Conservation (phyloP, 2,888 invertebrate genomes). For the Agapostemon virescens region DNA sequence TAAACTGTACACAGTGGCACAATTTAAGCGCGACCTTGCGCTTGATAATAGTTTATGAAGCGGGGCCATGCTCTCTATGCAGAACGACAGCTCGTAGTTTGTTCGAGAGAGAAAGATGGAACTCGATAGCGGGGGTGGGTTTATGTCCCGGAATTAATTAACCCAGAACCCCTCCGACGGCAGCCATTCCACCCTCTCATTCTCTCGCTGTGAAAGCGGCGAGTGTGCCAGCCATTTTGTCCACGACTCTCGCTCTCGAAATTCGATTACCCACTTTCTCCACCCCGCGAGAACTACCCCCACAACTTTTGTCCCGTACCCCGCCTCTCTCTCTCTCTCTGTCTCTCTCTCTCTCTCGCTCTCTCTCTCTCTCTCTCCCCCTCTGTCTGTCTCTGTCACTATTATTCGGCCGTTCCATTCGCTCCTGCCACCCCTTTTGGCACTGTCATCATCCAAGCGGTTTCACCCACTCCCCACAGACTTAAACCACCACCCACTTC, state of each 20-base stretch:
- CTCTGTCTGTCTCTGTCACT: conserved; percentile 14
- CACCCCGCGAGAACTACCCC: conserved; percentile 62
- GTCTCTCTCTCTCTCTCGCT: too few relatives aligned
- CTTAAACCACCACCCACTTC: conserved; percentile 64
- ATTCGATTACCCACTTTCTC: conserved; percentile 75
- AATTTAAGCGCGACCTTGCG: conserved; percentile 77
- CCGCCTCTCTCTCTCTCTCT: conserved; percentile 41
- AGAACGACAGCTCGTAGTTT: conserved; percentile 63
- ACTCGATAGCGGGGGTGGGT: conserved; percentile 66
- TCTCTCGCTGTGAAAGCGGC: conserved; percentile 63
- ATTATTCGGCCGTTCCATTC: conserved; percentile 1
- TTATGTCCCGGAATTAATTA: conserved; percentile 79
- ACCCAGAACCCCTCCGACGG: conserved; percentile 74
- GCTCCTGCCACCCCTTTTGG: conserved; percentile 54
- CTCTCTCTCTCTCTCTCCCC: conserved; percentile 39
- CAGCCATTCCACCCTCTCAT: conserved; percentile 61
- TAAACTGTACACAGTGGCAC: conserved; percentile 75
- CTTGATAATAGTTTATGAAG: conserved; percentile 79
- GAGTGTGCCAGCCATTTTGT: conserved; percentile 74
- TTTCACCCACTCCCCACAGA: conserved; percentile 55
- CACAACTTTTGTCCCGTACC: conserved; percentile 48
- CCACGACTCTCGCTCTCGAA: conserved; percentile 77
- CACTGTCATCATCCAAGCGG: conserved; percentile 56
- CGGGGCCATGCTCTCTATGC: conserved; percentile 62
- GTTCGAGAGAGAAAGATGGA: conserved; percentile 43